Evolutionary conservation across 2,113 vertebrate genomes (phyloP).

Genomic region (Sterrhoptilus dennistouni): DNA sequence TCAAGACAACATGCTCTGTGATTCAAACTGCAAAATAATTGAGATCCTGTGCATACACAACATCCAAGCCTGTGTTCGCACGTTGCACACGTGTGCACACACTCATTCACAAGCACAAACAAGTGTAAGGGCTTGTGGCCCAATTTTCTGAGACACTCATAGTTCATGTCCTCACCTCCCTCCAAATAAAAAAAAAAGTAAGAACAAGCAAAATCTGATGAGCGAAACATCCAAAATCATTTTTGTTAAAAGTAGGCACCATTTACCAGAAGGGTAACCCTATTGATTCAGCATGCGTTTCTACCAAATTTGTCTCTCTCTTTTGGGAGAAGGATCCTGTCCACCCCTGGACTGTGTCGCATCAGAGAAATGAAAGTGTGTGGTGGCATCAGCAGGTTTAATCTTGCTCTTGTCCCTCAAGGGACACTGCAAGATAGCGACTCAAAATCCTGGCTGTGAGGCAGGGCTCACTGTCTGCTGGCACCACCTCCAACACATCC

Average conservation of each 20-base stretch:
- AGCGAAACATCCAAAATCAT: neutral
- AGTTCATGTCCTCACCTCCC: neutral
- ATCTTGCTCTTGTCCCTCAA: neutral
- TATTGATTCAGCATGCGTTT: neutral
- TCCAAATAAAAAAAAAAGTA: neutral
- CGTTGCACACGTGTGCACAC: neutral
- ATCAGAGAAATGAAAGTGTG: neutral
- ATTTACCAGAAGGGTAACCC: neutral
- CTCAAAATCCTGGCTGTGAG: neutral
- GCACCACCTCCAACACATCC: rapidly evolving
- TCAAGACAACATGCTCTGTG: slow-evolving; percentile 7
- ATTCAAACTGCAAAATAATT: slow-evolving; percentile 61
- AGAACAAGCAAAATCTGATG: neutral
- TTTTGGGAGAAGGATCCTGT: neutral
- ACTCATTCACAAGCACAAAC: neutral
- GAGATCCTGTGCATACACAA: neutral
- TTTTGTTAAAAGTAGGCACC: neutral
- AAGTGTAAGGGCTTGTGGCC: neutral
- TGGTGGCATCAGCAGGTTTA: neutral
- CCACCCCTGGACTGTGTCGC: neutral
- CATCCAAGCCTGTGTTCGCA: rapidly evolving
- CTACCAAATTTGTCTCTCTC: neutral
- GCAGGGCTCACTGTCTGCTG: neutral
- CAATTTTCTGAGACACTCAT: neutral
- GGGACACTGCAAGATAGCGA: neutral